These are phyloP conservation scores for Chloebia gouldiae DNA, from an alignment of 2,113 vertebrate species.

Conservation along the genomic window DNA sequence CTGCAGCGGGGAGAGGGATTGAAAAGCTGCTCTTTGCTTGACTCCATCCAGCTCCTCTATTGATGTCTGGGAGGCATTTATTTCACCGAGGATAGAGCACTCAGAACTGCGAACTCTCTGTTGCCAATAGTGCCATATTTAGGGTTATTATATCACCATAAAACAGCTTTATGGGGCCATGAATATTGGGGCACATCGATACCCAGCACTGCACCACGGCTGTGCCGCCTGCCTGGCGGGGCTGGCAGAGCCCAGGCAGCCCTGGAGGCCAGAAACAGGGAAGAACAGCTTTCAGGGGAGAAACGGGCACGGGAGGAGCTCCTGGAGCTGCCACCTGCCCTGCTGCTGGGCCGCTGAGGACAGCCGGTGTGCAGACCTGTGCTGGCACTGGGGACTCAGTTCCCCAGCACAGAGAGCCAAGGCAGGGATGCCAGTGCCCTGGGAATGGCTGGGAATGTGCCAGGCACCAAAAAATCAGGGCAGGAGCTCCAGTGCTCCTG, in stretches of 20 bases:
- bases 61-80: conserved; percentile 44
- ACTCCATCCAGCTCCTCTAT: conserved; percentile 35
- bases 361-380: accelerated
- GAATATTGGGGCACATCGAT: conserved; percentile 31
- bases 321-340: neutral
- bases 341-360: neutral
- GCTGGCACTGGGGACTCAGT: neutral
- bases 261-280: neutral
- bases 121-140: conserved; percentile 55
- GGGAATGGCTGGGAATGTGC: neutral
- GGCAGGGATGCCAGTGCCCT: neutral
- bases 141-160: conserved; percentile 52
- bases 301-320: neutral
- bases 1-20: neutral
- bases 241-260: neutral
- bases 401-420: neutral
- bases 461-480: neutral
- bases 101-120: neutral
- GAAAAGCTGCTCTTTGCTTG: conserved; percentile 2
- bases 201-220: neutral
- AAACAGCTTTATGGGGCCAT: conserved; percentile 55
- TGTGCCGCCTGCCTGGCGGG: neutral
- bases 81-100: neutral
- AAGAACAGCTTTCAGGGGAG: neutral
- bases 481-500: neutral